Evolutionary conservation across 1,140 invertebrate genomes (phyloP).

Genomic region (Zaprionus camerounensis): DNA sequence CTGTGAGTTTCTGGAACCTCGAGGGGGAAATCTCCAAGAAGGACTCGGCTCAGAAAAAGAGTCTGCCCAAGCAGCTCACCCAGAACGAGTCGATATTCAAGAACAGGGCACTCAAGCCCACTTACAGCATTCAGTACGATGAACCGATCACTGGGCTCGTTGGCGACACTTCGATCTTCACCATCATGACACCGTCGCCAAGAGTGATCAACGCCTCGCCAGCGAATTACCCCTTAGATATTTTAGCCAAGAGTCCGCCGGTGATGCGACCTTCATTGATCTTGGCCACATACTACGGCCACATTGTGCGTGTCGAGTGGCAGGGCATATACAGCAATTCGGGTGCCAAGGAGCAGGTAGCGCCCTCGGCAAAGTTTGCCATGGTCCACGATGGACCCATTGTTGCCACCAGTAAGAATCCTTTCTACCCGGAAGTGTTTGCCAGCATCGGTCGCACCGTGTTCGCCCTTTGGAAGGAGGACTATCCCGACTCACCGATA

Average conservation of each 20-base stretch:
- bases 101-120: conserved; percentile 86
- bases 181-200: conserved; percentile 26
- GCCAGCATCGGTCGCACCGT: conserved; percentile 86
- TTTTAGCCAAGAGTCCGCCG: conserved; percentile 74
- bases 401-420: conserved; percentile 86
- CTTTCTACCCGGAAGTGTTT: conserved; percentile 85
- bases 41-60: conserved; percentile 42
- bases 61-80: conserved; percentile 85
- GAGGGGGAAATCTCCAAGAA: conserved; percentile 69
- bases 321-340: conserved; percentile 85
- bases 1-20: conserved; percentile 89
- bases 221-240: conserved; percentile 61
- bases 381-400: conserved; percentile 89
- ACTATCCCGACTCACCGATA: conserved; percentile 85
- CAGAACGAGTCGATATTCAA: conserved; percentile 86
- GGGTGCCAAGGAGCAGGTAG: conserved; percentile 84
- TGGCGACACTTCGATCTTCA: conserved; percentile 63
- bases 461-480: conserved; percentile 87
- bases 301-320: conserved; percentile 72
- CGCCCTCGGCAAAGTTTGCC: conserved; percentile 84
- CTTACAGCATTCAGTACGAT: conserved; percentile 85
- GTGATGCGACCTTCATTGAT: conserved; percentile 83
- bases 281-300: conserved; percentile 60
- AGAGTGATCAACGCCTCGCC: conserved; percentile 39
- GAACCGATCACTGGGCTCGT: conserved; percentile 83